phyloP scores from a whole-genome alignment of 2,888 invertebrate species.

The Drosophila pseudotakahashii region DNA sequence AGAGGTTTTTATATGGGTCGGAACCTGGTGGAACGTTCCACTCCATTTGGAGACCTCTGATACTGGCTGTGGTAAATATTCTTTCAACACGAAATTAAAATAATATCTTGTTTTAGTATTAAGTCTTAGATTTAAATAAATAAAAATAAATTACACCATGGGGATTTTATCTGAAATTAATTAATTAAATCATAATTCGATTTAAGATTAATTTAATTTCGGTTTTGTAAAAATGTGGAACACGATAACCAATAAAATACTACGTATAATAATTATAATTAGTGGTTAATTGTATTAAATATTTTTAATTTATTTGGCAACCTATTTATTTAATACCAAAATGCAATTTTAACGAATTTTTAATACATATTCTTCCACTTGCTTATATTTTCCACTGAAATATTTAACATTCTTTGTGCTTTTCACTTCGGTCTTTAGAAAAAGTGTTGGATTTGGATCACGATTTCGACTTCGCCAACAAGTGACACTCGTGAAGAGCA shows the following conservation, averaged over 20 bases:
- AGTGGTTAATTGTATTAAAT: too few relatives aligned
- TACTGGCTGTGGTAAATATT: not conserved
- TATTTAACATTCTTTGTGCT: not conserved
- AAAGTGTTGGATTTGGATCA: conserved; percentile 8
- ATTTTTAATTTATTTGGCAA: too few relatives aligned
- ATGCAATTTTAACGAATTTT: too few relatives aligned
- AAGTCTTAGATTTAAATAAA: too few relatives aligned
- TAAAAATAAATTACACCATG: too few relatives aligned
- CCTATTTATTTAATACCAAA: too few relatives aligned
- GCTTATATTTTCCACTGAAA: not conserved
- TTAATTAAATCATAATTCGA: too few relatives aligned
- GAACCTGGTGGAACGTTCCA: conserved; percentile 2
- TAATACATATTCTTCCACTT: not conserved
- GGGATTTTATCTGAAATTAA: too few relatives aligned
- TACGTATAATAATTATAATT: too few relatives aligned
- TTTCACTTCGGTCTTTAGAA: not conserved
- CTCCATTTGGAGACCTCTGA: not conserved
- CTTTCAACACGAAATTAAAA: not conserved
- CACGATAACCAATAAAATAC: too few relatives aligned
- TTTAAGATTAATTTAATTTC: too few relatives aligned
- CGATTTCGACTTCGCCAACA: conserved; percentile 19
- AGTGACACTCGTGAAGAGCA: conserved; percentile 17
- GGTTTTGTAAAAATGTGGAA: too few relatives aligned
- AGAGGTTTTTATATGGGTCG: conserved; percentile 9
- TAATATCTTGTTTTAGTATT: not conserved